phyloP scores from a whole-genome alignment of 1,140 invertebrate species.

The Drosophila punjabiensis region DNA sequence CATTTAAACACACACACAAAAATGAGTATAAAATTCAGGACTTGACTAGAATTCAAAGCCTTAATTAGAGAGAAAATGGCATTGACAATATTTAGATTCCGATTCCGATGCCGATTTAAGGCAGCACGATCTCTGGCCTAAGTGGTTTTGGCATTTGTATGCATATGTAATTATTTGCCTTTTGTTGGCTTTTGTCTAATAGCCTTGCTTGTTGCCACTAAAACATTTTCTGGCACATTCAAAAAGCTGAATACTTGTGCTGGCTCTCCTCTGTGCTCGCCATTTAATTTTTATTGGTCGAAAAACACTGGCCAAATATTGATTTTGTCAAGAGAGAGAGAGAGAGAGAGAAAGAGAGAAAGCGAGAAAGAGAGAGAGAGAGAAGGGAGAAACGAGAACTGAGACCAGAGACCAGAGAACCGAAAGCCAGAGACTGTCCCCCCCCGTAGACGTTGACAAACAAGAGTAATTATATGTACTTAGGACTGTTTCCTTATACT shows the following conservation, averaged over 20 bases:
- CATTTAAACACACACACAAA: not conserved
- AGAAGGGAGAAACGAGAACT: not conserved
- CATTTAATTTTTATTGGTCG: constrained; percentile 41
- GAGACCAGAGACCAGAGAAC: not conserved
- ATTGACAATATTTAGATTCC: constrained; percentile 2
- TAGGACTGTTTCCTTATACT: constrained; percentile 35
- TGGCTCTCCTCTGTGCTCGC: constrained; percentile 1
- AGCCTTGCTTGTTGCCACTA: constrained; percentile 24
- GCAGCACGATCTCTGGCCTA: constrained; percentile 8
- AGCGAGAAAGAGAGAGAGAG: not conserved
- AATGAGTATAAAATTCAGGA: not conserved
- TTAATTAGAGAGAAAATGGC: constrained; percentile 2
- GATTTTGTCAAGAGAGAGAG: constrained; percentile 7
- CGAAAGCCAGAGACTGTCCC: not conserved
- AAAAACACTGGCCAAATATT: constrained; percentile 35
- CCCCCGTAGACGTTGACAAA: constrained; percentile 18
- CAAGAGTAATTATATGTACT: constrained; percentile 40
- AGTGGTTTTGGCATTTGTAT: constrained; percentile 34
- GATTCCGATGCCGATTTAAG: not conserved
- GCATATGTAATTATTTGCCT: constrained; percentile 18
- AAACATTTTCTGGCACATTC: constrained; percentile 38
- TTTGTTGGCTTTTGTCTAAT: constrained; percentile 21
- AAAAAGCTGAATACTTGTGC: constrained; percentile 26
- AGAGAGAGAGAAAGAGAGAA: too few species aligned
- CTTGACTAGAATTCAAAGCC: not conserved